Conservation (phyloP, 2,888 invertebrate species). For the Lagria hirta region DNA sequence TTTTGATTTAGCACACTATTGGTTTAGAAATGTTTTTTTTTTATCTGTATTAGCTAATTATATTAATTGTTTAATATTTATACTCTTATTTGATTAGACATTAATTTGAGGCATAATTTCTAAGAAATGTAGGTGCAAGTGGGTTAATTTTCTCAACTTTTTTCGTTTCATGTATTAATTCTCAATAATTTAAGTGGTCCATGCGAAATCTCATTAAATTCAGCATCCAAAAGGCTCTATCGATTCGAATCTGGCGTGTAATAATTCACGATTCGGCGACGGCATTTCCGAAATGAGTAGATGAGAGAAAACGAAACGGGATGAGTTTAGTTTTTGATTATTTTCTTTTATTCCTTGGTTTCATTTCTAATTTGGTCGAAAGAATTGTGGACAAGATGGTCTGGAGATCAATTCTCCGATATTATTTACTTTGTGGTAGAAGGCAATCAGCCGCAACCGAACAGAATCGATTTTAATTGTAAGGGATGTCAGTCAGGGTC, state of each 20-base stretch:
- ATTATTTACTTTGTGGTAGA: slow-evolving; percentile 22
- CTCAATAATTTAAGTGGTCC: slow-evolving; percentile 17
- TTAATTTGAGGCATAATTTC: too few relatives aligned
- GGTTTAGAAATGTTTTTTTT: too few relatives aligned
- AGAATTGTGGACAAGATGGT: slow-evolving; percentile 17
- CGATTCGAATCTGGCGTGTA: slow-evolving; percentile 17
- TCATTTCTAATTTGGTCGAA: slow-evolving; percentile 17
- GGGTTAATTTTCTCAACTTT: slow-evolving; percentile 1
- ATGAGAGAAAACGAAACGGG: slow-evolving; percentile 6
- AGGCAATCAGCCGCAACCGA: slow-evolving; percentile 25
- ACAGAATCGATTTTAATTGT: slow-evolving; percentile 25
- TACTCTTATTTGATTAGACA: too few relatives aligned
- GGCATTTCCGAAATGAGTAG: slow-evolving; percentile 15
- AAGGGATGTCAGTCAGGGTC: slow-evolving; percentile 21
- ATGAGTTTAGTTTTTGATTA: not conserved
- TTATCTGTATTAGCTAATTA: too few relatives aligned
- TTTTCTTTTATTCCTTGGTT: slow-evolving; percentile 9
- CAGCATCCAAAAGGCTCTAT: slow-evolving; percentile 9
- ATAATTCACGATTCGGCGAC: slow-evolving; percentile 21
- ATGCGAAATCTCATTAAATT: slow-evolving; percentile 20
- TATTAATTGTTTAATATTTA: too few relatives aligned
- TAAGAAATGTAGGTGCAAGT: too few relatives aligned
- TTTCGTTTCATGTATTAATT: slow-evolving; percentile 14
- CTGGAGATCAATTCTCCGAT: slow-evolving; percentile 22
- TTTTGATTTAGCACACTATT: too few relatives aligned